A percentile compares a stretch with the other conserved stretches of the same genome.
phyloP scores from a whole-genome alignment of 2,888 invertebrate genomes.

The Rhagophthalmus giganteus region DNA sequence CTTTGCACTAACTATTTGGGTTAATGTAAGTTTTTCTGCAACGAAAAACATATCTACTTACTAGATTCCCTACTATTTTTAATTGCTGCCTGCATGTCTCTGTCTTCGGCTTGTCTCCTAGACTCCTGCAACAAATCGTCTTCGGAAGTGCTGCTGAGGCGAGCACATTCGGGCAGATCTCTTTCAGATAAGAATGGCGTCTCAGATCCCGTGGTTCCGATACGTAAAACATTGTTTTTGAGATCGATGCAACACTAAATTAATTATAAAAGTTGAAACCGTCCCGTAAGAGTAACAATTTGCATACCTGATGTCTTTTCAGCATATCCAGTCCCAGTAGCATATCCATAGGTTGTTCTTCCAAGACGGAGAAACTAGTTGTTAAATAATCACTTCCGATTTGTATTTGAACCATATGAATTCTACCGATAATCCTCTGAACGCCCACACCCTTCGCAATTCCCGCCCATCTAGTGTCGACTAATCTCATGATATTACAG shows the following conservation, averaged over 20 bases:
- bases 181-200: slow-evolving; percentile 85
- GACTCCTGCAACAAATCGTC: slow-evolving; percentile 61
- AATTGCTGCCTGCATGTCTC: slow-evolving; percentile 71
- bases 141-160: slow-evolving; percentile 71
- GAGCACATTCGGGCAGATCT: slow-evolving; percentile 75
- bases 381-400: slow-evolving; percentile 92
- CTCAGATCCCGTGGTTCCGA: slow-evolving; percentile 93
- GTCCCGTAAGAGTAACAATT: not conserved
- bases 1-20: no score
- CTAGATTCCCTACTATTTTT: slow-evolving; percentile 65
- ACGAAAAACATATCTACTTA: slow-evolving; percentile 10
- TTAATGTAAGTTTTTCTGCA: not conserved
- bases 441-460: slow-evolving; percentile 97
- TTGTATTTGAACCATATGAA: slow-evolving; percentile 96
- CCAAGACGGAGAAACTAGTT: slow-evolving; percentile 94
- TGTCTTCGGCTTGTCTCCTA: slow-evolving; percentile 66
- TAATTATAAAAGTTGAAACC: slow-evolving; percentile 4
- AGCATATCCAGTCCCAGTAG: slow-evolving; percentile 95
- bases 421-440: slow-evolving; percentile 92
- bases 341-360: slow-evolving; percentile 99
- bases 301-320: slow-evolving; percentile 88
- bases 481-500: slow-evolving; percentile 87
- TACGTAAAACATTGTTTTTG: slow-evolving; percentile 81
- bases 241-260: slow-evolving; percentile 87
- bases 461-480: slow-evolving; percentile 92